Conservation (phyloP, 2,797 vertebrate genomes). For the Galago senegalensis region DNA sequence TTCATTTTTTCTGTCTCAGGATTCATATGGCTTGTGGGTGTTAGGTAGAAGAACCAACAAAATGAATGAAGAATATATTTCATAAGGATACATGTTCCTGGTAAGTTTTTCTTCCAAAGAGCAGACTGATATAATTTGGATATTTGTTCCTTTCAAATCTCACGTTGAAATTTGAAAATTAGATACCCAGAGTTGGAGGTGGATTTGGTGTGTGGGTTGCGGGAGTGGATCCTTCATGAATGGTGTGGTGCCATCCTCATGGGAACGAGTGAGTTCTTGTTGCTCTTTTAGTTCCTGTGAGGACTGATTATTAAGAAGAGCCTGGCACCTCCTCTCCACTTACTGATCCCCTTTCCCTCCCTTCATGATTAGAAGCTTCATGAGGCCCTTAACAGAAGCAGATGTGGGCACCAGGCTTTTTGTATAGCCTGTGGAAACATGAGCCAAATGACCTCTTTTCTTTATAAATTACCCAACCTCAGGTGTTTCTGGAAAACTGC, state of each 20-base stretch:
- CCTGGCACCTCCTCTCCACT: background rate
- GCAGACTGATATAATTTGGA: background rate
- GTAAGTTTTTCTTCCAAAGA: slow-evolving; percentile 13
- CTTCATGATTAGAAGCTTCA: background rate
- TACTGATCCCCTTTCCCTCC: background rate
- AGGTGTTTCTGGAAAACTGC: background rate
- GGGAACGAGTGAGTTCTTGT: background rate
- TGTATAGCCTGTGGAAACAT: no score
- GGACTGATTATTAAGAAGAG: background rate
- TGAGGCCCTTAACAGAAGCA: background rate
- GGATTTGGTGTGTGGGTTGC: background rate
- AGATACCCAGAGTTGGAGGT: background rate
- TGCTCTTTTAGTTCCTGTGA: background rate
- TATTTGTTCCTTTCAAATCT: background rate
- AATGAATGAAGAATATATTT: background rate
- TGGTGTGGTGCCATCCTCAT: background rate
- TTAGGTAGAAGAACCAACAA: background rate
- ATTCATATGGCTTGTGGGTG: background rate
- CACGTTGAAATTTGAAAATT: background rate
- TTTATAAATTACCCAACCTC: background rate
- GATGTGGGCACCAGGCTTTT: no score
- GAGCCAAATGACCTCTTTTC: background rate
- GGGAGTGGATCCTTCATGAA: background rate
- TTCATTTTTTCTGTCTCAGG: background rate
- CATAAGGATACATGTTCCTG: background rate